Percentiles rank a stretch among this genome's conserved stretches.
Conservation (phyloP, 2,888 invertebrate genomes). For the Ochropacha duplaris region DNA sequence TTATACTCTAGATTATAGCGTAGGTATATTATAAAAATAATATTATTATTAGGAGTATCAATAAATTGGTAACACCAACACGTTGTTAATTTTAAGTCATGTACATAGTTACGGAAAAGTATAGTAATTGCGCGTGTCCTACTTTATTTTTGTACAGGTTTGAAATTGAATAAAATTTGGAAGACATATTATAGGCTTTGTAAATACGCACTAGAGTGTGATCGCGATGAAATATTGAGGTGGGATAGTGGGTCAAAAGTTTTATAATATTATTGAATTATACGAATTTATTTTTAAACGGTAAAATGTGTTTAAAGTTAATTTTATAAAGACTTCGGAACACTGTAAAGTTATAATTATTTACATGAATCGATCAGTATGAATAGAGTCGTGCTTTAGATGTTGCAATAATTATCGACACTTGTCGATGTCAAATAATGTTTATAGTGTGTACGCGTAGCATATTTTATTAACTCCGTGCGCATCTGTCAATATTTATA, state of each 20-base stretch:
- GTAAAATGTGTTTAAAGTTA: background rate
- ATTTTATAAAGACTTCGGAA: background rate
- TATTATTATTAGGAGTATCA: constrained; percentile 49
- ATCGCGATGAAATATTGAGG: background rate
- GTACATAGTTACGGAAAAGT: constrained; percentile 44
- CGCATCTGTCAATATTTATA: too few relatives aligned
- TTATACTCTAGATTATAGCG: constrained; percentile 68
- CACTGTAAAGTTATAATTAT: background rate
- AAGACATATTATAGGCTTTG: constrained; percentile 34
- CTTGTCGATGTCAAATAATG: background rate
- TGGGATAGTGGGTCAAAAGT: background rate
- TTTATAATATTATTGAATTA: background rate
- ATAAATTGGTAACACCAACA: constrained; percentile 74
- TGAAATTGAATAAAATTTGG: constrained; percentile 11
- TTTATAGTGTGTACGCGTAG: background rate
- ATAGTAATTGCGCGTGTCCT: constrained; percentile 33
- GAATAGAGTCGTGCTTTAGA: background rate
- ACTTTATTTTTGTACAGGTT: constrained; percentile 58
- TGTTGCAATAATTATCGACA: background rate
- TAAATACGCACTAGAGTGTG: constrained; percentile 38
- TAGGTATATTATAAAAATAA: constrained; percentile 37
- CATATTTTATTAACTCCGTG: background rate
- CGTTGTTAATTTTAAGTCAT: constrained; percentile 55
- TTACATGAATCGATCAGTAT: background rate
- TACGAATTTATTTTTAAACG: constrained; percentile 6